A percentile compares a stretch with the other conserved stretches of the same genome.
phyloP scores from a whole-genome alignment of 1,140 invertebrate species.

The Pseudomyrmex concolor region DNA sequence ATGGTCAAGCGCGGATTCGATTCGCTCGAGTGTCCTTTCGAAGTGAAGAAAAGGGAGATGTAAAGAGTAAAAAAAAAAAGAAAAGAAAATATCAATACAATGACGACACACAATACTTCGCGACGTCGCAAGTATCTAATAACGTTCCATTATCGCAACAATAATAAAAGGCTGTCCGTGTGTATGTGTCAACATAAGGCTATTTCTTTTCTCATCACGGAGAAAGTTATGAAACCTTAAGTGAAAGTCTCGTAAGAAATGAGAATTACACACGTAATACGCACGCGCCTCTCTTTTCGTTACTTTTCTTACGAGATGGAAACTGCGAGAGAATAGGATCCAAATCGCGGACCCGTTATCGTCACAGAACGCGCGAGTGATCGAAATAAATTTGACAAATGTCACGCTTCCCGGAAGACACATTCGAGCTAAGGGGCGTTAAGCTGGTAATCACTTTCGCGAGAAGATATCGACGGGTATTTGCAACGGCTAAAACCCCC shows the following conservation, averaged over 20 bases:
- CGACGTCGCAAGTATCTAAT: background rate
- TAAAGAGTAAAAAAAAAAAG: background rate
- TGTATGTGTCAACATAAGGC: background rate
- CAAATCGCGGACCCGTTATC: too few species aligned
- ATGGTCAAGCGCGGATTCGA: conserved; percentile 19
- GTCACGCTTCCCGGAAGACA: background rate
- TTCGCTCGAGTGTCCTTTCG: background rate
- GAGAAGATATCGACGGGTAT: background rate
- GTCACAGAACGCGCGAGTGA: background rate
- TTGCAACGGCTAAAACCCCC: background rate
- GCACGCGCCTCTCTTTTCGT: background rate
- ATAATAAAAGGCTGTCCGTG: background rate
- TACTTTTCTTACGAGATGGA: background rate
- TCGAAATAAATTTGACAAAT: conserved; percentile 9
- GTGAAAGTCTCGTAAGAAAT: background rate
- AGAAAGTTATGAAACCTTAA: conserved; percentile 1
- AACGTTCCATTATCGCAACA: conserved; percentile 12
- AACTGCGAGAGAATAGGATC: conserved; percentile 2
- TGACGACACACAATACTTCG: background rate
- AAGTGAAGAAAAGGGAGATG: background rate
- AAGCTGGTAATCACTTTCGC: conserved; percentile 59
- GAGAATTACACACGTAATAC: conserved; percentile 15
- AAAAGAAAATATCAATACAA: conserved; percentile 11
- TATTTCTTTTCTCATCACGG: background rate
- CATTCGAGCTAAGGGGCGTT: background rate